Percentiles rank a stretch among this genome's conserved stretches.
These are phyloP conservation scores for Saturnia japonica DNA, from an alignment of 2,888 invertebrate species.

Conservation along the genomic window DNA sequence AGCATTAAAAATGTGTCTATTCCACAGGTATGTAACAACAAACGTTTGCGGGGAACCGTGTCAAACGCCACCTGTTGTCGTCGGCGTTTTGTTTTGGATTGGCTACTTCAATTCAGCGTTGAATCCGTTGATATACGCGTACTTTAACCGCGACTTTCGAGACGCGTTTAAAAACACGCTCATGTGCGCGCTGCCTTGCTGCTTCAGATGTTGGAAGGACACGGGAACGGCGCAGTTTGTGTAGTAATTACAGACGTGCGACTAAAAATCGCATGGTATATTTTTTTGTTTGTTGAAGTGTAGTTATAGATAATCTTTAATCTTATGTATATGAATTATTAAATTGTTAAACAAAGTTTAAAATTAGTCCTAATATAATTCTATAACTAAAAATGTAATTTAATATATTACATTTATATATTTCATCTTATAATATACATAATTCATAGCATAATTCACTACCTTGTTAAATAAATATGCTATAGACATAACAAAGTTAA, in stretches of 20 bases:
- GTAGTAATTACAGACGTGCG: constrained; percentile 55
- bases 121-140: constrained; percentile 97
- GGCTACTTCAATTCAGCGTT: constrained; percentile 98
- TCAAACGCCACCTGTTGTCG: constrained; percentile 91
- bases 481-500: background rate
- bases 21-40: constrained; percentile 90
- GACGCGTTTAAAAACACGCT: constrained; percentile 97
- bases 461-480: background rate
- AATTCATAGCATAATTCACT: background rate
- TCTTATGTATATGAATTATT: background rate
- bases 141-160: constrained; percentile 97
- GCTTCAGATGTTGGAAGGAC: constrained; percentile 88
- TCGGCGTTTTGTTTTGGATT: constrained; percentile 97
- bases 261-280: constrained; percentile 31
- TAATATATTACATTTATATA: background rate
- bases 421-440: background rate
- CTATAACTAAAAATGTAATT: background rate
- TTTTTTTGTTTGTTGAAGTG: background rate
- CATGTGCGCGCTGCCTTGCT: constrained; percentile 92
- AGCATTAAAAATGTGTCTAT: constrained; percentile 10
- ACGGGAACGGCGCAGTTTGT: constrained; percentile 83
- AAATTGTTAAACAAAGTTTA: background rate
- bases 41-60: constrained; percentile 92
- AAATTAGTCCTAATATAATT: background rate
- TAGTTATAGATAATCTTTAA: background rate